Evolutionary conservation across 2,888 invertebrate species (phyloP).

Genomic region (Brachyptera risi): DNA sequence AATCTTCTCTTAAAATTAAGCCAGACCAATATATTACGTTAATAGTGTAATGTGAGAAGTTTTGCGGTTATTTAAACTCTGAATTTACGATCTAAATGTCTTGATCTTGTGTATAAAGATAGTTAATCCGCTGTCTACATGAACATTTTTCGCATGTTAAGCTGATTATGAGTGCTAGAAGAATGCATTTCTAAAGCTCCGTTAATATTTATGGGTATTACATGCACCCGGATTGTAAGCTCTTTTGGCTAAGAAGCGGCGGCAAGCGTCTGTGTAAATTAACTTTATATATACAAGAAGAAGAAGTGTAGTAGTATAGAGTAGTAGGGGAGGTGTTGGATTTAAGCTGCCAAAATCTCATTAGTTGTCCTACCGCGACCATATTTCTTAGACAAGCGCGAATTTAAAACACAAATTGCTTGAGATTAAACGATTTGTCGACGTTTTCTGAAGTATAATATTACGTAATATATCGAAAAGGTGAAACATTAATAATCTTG

Average conservation of each 20-base stretch:
- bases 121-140: slow-evolving; percentile 23
- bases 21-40: slow-evolving; percentile 27
- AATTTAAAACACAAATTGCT: background rate
- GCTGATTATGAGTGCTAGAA: slow-evolving; percentile 51
- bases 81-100: slow-evolving; percentile 21
- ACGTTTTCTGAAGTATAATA: no score
- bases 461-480: no score
- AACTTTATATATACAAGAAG: background rate
- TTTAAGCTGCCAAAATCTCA: slow-evolving; percentile 8
- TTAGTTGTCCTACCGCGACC: background rate
- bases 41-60: slow-evolving; percentile 29
- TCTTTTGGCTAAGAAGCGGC: background rate
- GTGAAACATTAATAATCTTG: no score
- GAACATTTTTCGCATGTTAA: slow-evolving; percentile 38
- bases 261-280: background rate
- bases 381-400: background rate
- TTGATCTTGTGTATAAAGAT: slow-evolving; percentile 24
- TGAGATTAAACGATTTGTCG: background rate
- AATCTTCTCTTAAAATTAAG: slow-evolving; percentile 14
- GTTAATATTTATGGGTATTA: slow-evolving; percentile 49
- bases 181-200: slow-evolving; percentile 43
- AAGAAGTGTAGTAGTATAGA: background rate
- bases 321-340: slow-evolving; percentile 4
- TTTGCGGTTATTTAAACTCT: slow-evolving; percentile 28
- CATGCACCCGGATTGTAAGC: slow-evolving; percentile 40